Conservation (phyloP, 2,113 vertebrate genomes). For the Chaenocephalus aceratus region DNA sequence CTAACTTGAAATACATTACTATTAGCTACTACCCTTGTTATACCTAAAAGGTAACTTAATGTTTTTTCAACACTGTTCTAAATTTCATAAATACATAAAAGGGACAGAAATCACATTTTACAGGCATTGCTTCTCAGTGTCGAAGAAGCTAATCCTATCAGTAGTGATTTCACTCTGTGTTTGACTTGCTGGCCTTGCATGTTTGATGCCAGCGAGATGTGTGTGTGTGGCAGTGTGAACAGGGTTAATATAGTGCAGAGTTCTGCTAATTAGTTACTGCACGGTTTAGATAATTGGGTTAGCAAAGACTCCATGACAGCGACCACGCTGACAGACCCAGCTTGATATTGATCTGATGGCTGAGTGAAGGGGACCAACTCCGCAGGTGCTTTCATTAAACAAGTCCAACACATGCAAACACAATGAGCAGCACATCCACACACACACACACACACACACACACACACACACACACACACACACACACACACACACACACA, state of each 20-base stretch:
- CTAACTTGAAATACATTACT: background rate
- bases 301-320: conserved; percentile 64
- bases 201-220: conserved; percentile 30
- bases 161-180: conserved; percentile 26
- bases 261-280: conserved; percentile 61
- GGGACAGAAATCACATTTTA: conserved; percentile 7
- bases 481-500: conserved; percentile 8
- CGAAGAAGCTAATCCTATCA: conserved; percentile 31
- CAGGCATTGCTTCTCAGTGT: conserved; percentile 13
- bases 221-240: conserved; percentile 22
- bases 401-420: conserved; percentile 42
- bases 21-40: background rate
- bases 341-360: conserved; percentile 66
- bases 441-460: conserved; percentile 4
- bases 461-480: conserved; percentile 13
- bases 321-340: conserved; percentile 42
- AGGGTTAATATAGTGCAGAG: conserved; percentile 50
- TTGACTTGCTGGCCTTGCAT: conserved; percentile 41
- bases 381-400: conserved; percentile 69
- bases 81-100: background rate
- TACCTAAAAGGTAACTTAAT: background rate
- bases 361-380: conserved; percentile 60
- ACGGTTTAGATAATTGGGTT: conserved; percentile 65
- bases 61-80: background rate
- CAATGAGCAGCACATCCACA: background rate